Conservation (phyloP, 2,113 vertebrate genomes). For the Hylia prasina region DNA sequence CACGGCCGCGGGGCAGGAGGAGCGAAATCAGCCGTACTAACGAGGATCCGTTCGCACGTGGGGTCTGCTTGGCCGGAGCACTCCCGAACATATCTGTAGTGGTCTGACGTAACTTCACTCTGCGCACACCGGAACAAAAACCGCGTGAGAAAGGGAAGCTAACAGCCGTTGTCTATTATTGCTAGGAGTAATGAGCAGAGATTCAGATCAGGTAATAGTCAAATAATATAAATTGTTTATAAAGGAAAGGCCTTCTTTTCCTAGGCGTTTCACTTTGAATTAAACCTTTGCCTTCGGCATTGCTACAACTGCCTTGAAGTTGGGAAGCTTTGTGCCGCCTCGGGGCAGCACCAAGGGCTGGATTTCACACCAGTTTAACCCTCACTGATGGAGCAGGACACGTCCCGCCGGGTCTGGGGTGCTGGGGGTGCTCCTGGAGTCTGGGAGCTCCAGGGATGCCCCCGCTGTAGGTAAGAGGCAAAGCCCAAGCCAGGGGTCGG, state of each 20-base stretch:
- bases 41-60: background rate
- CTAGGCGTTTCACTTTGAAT: slow-evolving; percentile 23
- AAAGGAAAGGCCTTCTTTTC: slow-evolving; percentile 47
- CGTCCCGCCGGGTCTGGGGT: rapidly evolving
- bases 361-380: background rate
- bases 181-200: slow-evolving; percentile 34
- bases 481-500: background rate
- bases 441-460: background rate
- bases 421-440: background rate
- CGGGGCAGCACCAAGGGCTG: slow-evolving; percentile 9
- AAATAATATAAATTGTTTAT: slow-evolving; percentile 14
- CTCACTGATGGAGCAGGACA: background rate
- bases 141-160: background rate
- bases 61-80: background rate
- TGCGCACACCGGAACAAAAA: background rate
- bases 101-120: background rate
- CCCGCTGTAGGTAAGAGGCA: rapidly evolving
- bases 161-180: background rate
- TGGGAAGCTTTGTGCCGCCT: background rate
- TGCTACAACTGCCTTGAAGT: slow-evolving; percentile 38
- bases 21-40: background rate
- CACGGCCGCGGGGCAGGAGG: background rate
- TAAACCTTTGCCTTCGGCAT: slow-evolving; percentile 38
- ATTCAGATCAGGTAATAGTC: slow-evolving; percentile 30
- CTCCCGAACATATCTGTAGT: slow-evolving; percentile 2